Evolutionary conservation across 2,888 invertebrate genomes (phyloP).

Genomic region (Leucania comma): DNA sequence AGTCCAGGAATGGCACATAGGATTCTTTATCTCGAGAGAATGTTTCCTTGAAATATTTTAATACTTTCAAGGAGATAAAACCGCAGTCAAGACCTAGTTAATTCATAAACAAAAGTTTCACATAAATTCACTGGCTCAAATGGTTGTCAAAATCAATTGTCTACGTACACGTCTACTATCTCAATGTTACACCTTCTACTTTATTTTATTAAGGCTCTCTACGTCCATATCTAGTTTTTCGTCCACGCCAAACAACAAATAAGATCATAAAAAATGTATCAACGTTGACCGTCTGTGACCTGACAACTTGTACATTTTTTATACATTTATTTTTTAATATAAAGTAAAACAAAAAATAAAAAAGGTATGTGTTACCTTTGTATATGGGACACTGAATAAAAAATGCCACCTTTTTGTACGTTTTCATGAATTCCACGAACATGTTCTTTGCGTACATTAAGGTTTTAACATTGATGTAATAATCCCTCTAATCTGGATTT

Average conservation of each 20-base stretch:
- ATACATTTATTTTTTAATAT: slow-evolving; percentile 17
- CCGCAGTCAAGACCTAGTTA: too few relatives aligned
- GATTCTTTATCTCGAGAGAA: too few relatives aligned
- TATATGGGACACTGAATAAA: slow-evolving; percentile 16
- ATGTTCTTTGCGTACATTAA: background rate
- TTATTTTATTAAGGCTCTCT: too few relatives aligned
- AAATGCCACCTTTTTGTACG: background rate
- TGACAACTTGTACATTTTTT: background rate
- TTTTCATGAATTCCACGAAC: background rate
- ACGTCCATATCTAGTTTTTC: background rate
- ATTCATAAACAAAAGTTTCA: too few relatives aligned
- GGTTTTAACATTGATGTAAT: background rate
- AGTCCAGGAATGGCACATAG: too few relatives aligned
- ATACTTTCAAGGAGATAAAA: too few relatives aligned
- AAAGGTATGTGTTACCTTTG: slow-evolving; percentile 4
- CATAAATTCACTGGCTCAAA: too few relatives aligned
- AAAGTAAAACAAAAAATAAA: background rate
- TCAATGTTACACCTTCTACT: too few relatives aligned
- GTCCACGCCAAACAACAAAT: slow-evolving; percentile 10
- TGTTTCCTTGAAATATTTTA: too few relatives aligned
- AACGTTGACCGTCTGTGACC: slow-evolving; percentile 1
- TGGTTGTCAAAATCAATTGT: too few relatives aligned
- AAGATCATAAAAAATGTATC: slow-evolving; percentile 18
- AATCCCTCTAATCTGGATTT: background rate
- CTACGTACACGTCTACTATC: too few relatives aligned